A percentile compares a stretch with the other conserved stretches of the same genome.
Evolutionary conservation across 2,113 vertebrate species (phyloP).

Genomic region (Ptyas mucosa): DNA sequence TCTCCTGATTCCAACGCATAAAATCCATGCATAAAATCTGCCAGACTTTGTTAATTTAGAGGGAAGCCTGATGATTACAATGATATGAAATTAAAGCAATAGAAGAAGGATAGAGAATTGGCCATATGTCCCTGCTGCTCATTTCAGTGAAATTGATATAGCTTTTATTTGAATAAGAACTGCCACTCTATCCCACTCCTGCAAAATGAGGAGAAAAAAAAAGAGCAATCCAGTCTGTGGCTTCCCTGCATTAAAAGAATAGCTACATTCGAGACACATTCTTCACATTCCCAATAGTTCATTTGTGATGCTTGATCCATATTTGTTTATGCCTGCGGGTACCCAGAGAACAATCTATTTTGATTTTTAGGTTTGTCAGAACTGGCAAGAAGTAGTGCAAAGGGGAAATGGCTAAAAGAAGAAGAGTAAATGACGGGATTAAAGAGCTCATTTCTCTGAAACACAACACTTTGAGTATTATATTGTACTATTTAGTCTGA

Average conservation of each 20-base stretch:
- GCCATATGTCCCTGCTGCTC: neutral
- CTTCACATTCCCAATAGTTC: neutral
- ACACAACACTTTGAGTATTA: slow-evolving; percentile 36
- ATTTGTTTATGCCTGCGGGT: neutral
- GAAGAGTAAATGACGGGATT: slow-evolving; percentile 6
- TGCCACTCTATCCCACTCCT: neutral
- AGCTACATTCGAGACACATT: neutral
- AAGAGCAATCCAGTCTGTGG: neutral
- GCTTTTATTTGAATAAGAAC: neutral
- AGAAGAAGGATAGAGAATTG: neutral
- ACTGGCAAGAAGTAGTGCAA: neutral
- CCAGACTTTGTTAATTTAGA: neutral
- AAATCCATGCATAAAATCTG: neutral
- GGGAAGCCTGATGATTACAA: neutral
- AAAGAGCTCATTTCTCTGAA: slow-evolving; percentile 34
- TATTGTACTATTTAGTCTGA: slow-evolving; percentile 35
- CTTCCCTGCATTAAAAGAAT: neutral
- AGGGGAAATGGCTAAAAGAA: neutral
- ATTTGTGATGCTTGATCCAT: neutral
- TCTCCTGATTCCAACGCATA: neutral
- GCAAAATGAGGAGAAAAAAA: neutral
- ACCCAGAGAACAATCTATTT: neutral
- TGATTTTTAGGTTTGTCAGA: slow-evolving; percentile 15
- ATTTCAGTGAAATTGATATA: neutral
- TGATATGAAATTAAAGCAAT: neutral